These are phyloP conservation scores for Chrosomus eos DNA, from an alignment of 2,797 vertebrate species.

Conservation along the genomic window DNA sequence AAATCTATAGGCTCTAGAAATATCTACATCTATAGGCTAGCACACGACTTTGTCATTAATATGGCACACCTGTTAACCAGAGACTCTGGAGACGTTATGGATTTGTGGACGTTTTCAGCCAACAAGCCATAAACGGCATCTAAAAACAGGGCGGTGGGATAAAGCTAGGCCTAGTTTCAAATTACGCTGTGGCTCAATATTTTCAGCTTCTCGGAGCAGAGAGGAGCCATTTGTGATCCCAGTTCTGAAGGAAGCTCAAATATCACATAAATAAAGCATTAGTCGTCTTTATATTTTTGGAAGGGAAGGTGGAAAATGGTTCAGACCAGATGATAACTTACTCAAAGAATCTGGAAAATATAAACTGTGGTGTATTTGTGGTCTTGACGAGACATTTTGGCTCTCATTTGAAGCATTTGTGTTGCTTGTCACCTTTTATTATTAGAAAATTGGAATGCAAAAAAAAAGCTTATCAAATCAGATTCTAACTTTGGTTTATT, in stretches of 20 bases:
- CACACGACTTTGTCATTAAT: not conserved
- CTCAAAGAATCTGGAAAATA: conserved; percentile 28
- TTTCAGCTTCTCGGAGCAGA: conserved; percentile 6
- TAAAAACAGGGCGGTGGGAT: conserved; percentile 24
- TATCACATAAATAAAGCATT: conserved; percentile 38
- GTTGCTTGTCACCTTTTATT: not conserved
- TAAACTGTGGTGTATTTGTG: conserved; percentile 6
- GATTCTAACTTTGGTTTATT: too few species aligned
- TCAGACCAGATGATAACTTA: conserved; percentile 12
- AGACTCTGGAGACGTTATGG: conserved; percentile 3
- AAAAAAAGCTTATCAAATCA: not conserved
- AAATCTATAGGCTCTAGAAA: not conserved
- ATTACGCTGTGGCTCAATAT: conserved; percentile 45
- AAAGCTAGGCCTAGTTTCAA: conserved; percentile 51
- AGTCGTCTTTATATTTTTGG: conserved; percentile 6
- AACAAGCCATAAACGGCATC: conserved; percentile 31
- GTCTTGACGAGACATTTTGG: conserved; percentile 9
- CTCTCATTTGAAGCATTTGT: conserved; percentile 3
- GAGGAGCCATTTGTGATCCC: conserved; percentile 15
- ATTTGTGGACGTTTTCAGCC: conserved; percentile 25
- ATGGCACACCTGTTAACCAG: conserved; percentile 22
- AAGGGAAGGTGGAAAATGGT: conserved; percentile 16
- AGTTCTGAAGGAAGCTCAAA: conserved; percentile 19
- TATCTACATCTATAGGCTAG: not conserved
- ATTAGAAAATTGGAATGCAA: not conserved